A percentile compares a stretch with the other conserved stretches of the same genome.
Conservation (phyloP, 2,797 vertebrate genomes). For the Myotis daubentonii region DNA sequence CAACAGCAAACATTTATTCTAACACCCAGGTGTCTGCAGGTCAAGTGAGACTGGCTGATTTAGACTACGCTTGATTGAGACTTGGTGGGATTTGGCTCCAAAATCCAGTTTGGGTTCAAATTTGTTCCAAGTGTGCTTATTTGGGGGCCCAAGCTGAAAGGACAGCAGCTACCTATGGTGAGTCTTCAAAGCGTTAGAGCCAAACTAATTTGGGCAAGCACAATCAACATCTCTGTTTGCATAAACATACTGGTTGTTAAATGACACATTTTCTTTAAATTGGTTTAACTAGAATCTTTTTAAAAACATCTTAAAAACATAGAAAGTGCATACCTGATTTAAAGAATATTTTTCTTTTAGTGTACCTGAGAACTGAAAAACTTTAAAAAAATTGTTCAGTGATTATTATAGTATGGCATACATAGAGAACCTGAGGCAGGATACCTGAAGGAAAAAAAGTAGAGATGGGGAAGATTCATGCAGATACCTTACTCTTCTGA, state of each 20-base stretch:
- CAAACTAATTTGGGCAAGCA: not conserved
- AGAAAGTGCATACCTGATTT: not conserved
- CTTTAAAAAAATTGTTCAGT: not conserved
- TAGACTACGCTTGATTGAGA: not conserved
- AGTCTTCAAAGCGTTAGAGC: not conserved
- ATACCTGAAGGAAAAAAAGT: not conserved
- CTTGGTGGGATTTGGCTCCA: not conserved
- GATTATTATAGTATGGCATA: not conserved
- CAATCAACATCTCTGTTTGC: not conserved
- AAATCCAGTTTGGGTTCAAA: not conserved
- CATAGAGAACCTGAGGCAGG: not conserved
- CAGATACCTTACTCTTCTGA: not conserved
- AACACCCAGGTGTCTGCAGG: not conserved
- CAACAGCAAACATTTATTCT: not conserved
- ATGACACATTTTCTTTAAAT: slow-evolving; percentile 8
- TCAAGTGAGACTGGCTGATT: not conserved
- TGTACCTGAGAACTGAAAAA: not conserved
- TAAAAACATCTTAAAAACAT: not conserved
- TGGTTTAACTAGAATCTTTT: not conserved
- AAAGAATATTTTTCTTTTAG: not conserved
- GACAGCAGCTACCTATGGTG: not conserved
- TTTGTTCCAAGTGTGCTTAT: slow-evolving; percentile 11
- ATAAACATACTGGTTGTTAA: not conserved
- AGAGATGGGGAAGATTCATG: not conserved
- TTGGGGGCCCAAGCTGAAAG: not conserved